A percentile compares a stretch with the other conserved stretches of the same genome.
phyloP scores from a whole-genome alignment of 1,140 invertebrate species.

The Lineus longissimus region DNA sequence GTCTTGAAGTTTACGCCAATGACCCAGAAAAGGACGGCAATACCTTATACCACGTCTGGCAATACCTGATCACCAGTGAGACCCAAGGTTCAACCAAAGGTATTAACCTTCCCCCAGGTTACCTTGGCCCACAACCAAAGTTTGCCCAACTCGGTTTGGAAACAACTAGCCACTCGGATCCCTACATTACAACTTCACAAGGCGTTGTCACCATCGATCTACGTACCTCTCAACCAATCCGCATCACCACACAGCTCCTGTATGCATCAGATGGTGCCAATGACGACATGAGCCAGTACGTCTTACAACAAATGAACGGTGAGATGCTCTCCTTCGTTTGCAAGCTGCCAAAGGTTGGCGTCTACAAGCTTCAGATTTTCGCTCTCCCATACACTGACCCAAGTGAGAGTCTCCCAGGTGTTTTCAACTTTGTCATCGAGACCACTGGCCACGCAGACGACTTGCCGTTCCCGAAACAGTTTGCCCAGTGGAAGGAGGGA shows the following conservation, averaged over 20 bases:
- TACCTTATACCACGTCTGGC: constrained; percentile 49
- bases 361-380: constrained; percentile 53
- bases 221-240: constrained; percentile 31
- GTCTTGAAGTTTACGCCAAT: constrained; percentile 53
- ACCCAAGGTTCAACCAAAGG: constrained; percentile 36
- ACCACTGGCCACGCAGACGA: constrained; percentile 21
- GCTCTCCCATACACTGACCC: constrained; percentile 43
- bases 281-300: constrained; percentile 35
- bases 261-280: constrained; percentile 15
- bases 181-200: constrained; percentile 43
- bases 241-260: constrained; percentile 51
- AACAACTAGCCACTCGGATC: constrained; percentile 44
- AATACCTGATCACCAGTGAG: constrained; percentile 50
- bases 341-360: constrained; percentile 37
- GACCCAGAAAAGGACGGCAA: constrained; percentile 48
- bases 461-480: constrained; percentile 50
- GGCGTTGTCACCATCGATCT: constrained; percentile 44
- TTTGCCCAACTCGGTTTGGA: constrained; percentile 44
- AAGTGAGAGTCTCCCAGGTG: constrained; percentile 48
- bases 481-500: constrained; percentile 55
- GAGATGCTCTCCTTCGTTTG: constrained; percentile 38
- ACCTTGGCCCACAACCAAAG: constrained; percentile 48
- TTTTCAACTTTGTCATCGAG: constrained; percentile 53
- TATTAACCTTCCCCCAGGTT: constrained; percentile 46
- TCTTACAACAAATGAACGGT: constrained; percentile 46